Conservation (phyloP, 2,113 vertebrate genomes). For the Vidua macroura region DNA sequence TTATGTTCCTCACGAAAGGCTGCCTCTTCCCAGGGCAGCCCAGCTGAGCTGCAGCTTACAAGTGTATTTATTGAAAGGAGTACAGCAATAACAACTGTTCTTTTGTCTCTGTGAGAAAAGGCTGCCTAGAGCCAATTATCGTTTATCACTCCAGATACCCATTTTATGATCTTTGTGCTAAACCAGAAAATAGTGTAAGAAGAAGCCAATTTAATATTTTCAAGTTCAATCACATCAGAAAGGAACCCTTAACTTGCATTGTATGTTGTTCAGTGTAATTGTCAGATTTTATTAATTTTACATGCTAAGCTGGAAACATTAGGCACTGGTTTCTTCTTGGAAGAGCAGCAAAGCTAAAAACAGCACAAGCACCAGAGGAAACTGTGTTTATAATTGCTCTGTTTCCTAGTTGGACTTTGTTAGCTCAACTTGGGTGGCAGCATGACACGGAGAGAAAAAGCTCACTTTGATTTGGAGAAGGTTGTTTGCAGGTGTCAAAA, state of each 20-base stretch:
- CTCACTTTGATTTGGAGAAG: slow-evolving; percentile 58
- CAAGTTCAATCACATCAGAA: background rate
- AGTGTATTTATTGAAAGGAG: slow-evolving; percentile 44
- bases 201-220: slow-evolving; percentile 32
- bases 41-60: background rate
- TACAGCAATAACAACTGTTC: slow-evolving; percentile 32
- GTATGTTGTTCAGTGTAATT: slow-evolving; percentile 13
- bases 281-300: slow-evolving; percentile 55
- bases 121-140: slow-evolving; percentile 32
- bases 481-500: slow-evolving; percentile 73
- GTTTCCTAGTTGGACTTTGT: slow-evolving; percentile 30
- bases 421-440: slow-evolving; percentile 44
- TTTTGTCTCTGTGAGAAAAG: slow-evolving; percentile 42
- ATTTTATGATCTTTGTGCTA: slow-evolving; percentile 35
- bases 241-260: background rate
- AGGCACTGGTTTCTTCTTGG: slow-evolving; percentile 38
- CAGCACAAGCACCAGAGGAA: slow-evolving; percentile 49
- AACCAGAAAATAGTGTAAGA: background rate
- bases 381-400: slow-evolving; percentile 49
- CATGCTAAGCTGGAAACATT: slow-evolving; percentile 48
- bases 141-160: slow-evolving; percentile 44
- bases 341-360: slow-evolving; percentile 65
- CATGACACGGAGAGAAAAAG: slow-evolving; percentile 37
- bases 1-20: background rate
- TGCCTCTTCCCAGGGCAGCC: background rate